phyloP scores from a whole-genome alignment of 2,797 vertebrate genomes.

The Poeciliopsis paucimaculata region DNA sequence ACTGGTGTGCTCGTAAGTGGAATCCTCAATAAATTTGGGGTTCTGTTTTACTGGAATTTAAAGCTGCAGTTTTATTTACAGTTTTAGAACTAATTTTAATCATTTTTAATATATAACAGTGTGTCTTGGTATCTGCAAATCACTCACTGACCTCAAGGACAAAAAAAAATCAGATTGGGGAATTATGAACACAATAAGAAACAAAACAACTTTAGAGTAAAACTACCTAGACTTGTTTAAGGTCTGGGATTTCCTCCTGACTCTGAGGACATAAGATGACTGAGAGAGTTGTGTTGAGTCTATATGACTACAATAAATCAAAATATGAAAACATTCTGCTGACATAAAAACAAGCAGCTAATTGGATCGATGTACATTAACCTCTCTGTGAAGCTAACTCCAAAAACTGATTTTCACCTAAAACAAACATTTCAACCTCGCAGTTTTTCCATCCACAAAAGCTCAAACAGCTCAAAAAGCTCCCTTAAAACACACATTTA shows the following conservation, averaged over 20 bases:
- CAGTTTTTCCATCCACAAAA: slow-evolving; percentile 7
- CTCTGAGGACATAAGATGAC: background rate
- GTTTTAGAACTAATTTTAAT: background rate
- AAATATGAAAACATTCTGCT: slow-evolving; percentile 17
- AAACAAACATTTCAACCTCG: slow-evolving; percentile 8
- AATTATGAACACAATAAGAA: background rate
- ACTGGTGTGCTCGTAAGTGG: background rate
- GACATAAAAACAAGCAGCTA: slow-evolving; percentile 12
- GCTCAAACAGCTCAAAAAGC: background rate
- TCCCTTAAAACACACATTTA: slow-evolving; percentile 27
- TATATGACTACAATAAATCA: background rate
- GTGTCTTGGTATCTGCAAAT: background rate
- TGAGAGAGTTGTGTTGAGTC: background rate
- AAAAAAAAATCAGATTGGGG: background rate
- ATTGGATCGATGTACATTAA: too few species aligned
- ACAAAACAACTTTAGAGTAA: background rate
- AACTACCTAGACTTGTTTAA: background rate
- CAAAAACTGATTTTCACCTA: slow-evolving; percentile 3
- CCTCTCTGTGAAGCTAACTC: background rate
- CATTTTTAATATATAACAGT: background rate
- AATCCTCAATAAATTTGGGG: background rate
- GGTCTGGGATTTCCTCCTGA: background rate
- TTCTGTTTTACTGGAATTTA: background rate
- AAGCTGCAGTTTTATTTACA: background rate
- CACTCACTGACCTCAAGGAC: background rate